These are phyloP conservation scores for Scylla paramamosain DNA, from an alignment of 1,140 invertebrate species.

Conservation along the genomic window DNA sequence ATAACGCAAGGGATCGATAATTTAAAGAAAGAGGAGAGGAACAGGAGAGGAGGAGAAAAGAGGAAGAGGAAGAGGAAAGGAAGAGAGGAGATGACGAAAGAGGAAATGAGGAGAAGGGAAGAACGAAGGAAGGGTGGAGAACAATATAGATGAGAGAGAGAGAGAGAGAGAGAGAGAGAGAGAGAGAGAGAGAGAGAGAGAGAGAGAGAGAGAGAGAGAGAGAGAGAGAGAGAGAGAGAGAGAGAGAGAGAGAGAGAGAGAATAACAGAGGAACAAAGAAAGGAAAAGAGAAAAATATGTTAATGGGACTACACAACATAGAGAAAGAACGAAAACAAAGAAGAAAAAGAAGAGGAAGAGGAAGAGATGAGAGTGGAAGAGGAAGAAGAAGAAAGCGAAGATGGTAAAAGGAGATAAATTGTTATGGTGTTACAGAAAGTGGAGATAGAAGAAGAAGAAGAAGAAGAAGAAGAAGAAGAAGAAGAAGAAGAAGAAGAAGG, in stretches of 20 bases:
- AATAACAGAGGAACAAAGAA: too few species aligned
- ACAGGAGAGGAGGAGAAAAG: background rate
- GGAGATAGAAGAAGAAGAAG: background rate
- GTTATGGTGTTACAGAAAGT: too few species aligned
- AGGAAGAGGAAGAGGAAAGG: background rate
- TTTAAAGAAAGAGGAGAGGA: background rate
- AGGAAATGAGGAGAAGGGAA: constrained; percentile 21
- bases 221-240: background rate
- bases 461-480: background rate
- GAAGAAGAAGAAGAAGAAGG: background rate
- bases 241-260: background rate
- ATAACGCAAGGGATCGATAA: background rate
- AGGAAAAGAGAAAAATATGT: background rate
- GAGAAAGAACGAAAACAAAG: background rate
- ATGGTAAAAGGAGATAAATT: too few species aligned
- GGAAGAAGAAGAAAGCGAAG: background rate
- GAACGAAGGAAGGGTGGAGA: background rate
- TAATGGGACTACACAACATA: background rate
- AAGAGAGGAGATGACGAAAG: constrained; percentile 1
- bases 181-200: constrained; percentile 38
- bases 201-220: background rate
- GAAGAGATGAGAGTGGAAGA: background rate
- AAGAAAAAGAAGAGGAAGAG: background rate
- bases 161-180: constrained; percentile 47
- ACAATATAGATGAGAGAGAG: background rate